Evolutionary conservation across 2,888 invertebrate genomes (phyloP).

Genomic region (Hemithea aestivaria): DNA sequence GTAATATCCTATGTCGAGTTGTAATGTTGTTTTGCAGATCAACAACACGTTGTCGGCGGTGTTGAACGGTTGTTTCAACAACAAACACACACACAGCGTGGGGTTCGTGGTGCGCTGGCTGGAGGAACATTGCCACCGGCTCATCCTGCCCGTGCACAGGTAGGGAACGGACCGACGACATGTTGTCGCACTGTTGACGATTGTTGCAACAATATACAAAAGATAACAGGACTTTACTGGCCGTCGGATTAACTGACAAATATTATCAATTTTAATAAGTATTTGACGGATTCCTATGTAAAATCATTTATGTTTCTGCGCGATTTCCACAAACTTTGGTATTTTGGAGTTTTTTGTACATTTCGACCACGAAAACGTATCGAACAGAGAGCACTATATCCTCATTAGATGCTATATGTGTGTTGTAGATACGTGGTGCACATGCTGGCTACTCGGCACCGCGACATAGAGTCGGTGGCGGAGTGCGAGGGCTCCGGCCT

Average conservation of each 20-base stretch:
- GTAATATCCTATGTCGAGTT: background rate
- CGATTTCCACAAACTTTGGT: too few species aligned
- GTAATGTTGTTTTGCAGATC: constrained; percentile 56
- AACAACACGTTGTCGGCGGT: constrained; percentile 86
- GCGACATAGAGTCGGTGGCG: constrained; percentile 60
- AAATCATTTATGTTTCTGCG: too few species aligned
- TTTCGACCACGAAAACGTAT: too few species aligned
- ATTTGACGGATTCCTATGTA: too few species aligned
- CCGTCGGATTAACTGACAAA: too few species aligned
- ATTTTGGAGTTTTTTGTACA: too few species aligned
- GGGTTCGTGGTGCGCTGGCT: constrained; percentile 91
- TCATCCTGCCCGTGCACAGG: constrained; percentile 87
- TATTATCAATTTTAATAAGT: too few species aligned
- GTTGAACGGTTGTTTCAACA: constrained; percentile 89
- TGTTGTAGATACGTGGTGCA: constrained; percentile 65
- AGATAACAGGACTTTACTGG: too few species aligned
- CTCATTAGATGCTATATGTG: background rate
- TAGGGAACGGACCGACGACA: constrained; percentile 39
- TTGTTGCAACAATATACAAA: too few species aligned
- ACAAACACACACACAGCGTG: constrained; percentile 84
- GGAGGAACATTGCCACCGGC: constrained; percentile 86
- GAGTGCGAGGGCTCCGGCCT: constrained; percentile 67
- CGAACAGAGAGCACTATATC: too few species aligned
- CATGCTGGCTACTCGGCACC: constrained; percentile 77
- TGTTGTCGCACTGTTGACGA: too few species aligned